These are phyloP conservation scores for Melanchra persicariae DNA, from an alignment of 2,888 invertebrate species.

Conservation along the genomic window DNA sequence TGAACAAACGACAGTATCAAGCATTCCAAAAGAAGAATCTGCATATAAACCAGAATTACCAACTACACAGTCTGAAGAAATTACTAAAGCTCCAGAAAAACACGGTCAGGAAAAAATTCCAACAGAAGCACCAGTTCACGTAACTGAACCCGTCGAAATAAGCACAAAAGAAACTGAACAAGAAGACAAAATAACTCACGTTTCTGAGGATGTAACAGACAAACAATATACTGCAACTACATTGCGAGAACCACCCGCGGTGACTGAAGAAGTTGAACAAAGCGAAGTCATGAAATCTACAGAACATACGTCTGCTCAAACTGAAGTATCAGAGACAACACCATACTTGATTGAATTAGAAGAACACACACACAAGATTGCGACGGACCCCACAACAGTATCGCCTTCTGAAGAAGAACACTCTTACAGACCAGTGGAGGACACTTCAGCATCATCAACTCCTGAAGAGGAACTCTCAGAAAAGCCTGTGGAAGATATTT, in stretches of 20 bases:
- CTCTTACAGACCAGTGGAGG: constrained; percentile 31
- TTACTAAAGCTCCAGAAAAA: constrained; percentile 40
- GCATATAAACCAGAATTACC: constrained; percentile 43
- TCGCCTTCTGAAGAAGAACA: constrained; percentile 42
- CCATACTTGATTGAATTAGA: constrained; percentile 80
- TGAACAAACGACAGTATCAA: constrained; percentile 32
- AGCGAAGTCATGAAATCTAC: constrained; percentile 41
- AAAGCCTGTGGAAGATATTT: constrained; percentile 23
- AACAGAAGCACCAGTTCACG: constrained; percentile 37
- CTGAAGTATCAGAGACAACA: constrained; percentile 71
- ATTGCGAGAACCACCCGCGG: constrained; percentile 18
- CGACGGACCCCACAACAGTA: constrained; percentile 67
- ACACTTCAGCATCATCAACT: constrained; percentile 34
- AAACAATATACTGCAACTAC: constrained; percentile 44
- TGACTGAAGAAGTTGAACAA: constrained; percentile 27
- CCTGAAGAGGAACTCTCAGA: constrained; percentile 21
- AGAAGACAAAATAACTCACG: constrained; percentile 35
- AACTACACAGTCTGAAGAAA: constrained; percentile 47
- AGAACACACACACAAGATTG: constrained; percentile 78
- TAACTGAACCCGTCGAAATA: constrained; percentile 35
- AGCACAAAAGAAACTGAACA: constrained; percentile 30
- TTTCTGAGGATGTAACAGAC: constrained; percentile 39
- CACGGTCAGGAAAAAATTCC: constrained; percentile 22
- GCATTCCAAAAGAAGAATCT: constrained; percentile 35
- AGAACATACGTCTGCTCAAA: constrained; percentile 55